phyloP scores from a whole-genome alignment of 1,140 invertebrate genomes.

The Cydia strobilella region DNA sequence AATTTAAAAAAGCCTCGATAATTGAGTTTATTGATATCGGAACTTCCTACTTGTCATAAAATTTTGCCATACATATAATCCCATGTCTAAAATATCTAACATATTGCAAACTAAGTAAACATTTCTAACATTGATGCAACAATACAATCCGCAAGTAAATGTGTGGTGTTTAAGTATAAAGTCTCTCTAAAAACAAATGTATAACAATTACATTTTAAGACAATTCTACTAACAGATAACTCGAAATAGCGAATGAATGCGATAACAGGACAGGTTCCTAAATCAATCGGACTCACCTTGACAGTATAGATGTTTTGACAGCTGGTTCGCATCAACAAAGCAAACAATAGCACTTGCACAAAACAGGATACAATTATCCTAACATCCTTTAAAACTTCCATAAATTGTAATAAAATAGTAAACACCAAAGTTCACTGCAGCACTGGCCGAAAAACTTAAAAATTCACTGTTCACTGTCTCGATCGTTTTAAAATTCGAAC shows the following conservation, averaged over 20 bases:
- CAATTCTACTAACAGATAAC: background rate
- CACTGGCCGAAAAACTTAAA: slow-evolving; percentile 13
- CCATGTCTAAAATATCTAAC: background rate
- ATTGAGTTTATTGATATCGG: too few relatives aligned
- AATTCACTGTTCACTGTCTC: slow-evolving; percentile 23
- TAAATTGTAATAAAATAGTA: slow-evolving; percentile 1
- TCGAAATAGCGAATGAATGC: background rate
- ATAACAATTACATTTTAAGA: background rate
- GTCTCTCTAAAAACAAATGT: background rate
- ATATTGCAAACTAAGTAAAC: slow-evolving; percentile 10
- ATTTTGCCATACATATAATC: too few relatives aligned
- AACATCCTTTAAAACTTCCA: background rate
- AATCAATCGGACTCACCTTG: slow-evolving; percentile 26
- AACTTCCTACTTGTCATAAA: too few relatives aligned
- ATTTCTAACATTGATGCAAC: slow-evolving; percentile 3
- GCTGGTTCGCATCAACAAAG: slow-evolving; percentile 26
- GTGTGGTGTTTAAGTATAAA: background rate
- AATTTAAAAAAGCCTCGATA: too few relatives aligned
- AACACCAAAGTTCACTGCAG: slow-evolving; percentile 16
- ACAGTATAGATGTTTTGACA: slow-evolving; percentile 27
- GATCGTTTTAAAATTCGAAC: slow-evolving; percentile 26
- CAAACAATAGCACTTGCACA: slow-evolving; percentile 30
- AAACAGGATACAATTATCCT: background rate
- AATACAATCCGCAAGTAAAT: background rate
- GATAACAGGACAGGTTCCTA: slow-evolving; percentile 11